phyloP scores from a whole-genome alignment of 1,140 invertebrate species.

The Cyphomyrmex costatus region DNA sequence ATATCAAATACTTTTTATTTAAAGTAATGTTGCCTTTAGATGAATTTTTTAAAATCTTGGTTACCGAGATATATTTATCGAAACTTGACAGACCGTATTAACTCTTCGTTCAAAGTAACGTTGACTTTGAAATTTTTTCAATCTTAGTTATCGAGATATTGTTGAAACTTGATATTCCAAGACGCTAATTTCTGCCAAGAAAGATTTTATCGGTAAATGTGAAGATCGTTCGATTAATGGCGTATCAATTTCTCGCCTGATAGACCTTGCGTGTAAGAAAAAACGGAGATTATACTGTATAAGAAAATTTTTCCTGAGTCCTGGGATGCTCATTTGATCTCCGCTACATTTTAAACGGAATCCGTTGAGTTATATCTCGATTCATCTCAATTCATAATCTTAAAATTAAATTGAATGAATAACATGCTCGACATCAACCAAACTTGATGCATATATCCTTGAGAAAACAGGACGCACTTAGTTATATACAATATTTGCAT shows the following conservation, averaged over 20 bases:
- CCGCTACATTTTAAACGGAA: background rate
- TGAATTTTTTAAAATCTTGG: background rate
- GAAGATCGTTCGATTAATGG: conserved; percentile 13
- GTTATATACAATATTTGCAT: conserved; percentile 12
- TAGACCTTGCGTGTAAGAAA: background rate
- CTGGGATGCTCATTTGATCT: background rate
- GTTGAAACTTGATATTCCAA: background rate
- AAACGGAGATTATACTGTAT: background rate
- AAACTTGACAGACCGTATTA: background rate
- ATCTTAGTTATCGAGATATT: background rate
- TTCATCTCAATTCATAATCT: background rate
- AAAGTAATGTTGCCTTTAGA: background rate
- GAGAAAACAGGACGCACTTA: background rate
- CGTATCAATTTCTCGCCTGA: conserved; percentile 35
- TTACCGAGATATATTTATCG: background rate
- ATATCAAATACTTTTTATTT: background rate
- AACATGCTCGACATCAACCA: background rate
- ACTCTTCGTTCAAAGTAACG: background rate
- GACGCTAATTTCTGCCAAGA: background rate
- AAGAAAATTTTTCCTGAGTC: background rate
- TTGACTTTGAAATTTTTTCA: background rate
- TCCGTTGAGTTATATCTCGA: background rate
- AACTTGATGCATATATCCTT: background rate
- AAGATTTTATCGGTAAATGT: conserved; percentile 17
- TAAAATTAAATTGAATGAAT: conserved; percentile 14